Conservation (phyloP, 2,888 invertebrate genomes). For the Doris montereyensis region DNA sequence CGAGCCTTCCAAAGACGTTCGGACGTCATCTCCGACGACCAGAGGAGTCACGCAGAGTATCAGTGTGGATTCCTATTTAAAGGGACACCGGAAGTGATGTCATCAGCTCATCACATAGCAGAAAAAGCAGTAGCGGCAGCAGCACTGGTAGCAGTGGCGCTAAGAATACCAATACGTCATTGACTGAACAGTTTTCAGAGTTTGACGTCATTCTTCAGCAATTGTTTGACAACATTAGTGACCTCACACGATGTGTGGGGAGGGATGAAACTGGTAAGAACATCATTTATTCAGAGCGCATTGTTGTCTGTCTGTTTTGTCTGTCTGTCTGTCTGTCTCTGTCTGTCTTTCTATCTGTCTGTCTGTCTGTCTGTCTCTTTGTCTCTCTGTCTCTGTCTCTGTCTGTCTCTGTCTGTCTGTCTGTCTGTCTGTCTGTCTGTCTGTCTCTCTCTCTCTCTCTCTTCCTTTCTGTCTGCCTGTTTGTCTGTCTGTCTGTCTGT, state of each 20-base stretch:
- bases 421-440: background rate
- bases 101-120: background rate
- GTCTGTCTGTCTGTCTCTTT: too few relatives aligned
- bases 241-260: constrained; percentile 59
- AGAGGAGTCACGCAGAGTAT: constrained; percentile 15
- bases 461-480: background rate
- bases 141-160: background rate
- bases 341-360: too few relatives aligned
- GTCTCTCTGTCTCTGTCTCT: too few relatives aligned
- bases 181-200: constrained; percentile 47
- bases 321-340: too few relatives aligned
- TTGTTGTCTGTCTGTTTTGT: too few relatives aligned
- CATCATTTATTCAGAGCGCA: too few relatives aligned
- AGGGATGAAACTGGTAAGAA: constrained; percentile 56
- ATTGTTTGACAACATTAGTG: constrained; percentile 68
- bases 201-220: constrained; percentile 66
- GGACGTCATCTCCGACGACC: background rate
- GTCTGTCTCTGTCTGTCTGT: background rate
- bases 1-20: background rate
- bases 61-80: constrained; percentile 16
- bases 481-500: too few relatives aligned
- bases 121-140: background rate
- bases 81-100: background rate
- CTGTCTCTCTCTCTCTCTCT: background rate
- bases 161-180: constrained; percentile 36